A percentile compares a stretch with the other conserved stretches of the same genome.
Evolutionary conservation across 2,113 vertebrate species (phyloP).

Genomic region (Cricetomys ansorgei): DNA sequence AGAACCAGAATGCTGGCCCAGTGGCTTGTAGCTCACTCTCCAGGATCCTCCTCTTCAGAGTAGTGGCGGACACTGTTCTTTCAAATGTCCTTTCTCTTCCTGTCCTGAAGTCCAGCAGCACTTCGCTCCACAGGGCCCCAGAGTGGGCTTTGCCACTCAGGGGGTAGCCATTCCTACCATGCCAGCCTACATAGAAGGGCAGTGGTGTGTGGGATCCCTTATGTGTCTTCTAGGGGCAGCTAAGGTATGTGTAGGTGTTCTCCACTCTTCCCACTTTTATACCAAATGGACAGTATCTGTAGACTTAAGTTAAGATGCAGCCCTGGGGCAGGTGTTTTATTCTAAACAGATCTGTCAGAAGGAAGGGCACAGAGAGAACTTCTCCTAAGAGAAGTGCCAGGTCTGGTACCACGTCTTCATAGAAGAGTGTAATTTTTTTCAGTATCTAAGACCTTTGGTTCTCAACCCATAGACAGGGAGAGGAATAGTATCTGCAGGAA

Average conservation of each 20-base stretch:
- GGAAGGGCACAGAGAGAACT: background rate
- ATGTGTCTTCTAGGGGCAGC: background rate
- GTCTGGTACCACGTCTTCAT: background rate
- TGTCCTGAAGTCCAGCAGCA: background rate
- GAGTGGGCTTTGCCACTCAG: background rate
- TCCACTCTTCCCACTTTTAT: slow-evolving; percentile 10
- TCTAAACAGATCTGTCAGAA: background rate
- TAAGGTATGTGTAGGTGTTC: slow-evolving; percentile 26
- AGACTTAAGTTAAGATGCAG: background rate
- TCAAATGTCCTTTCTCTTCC: background rate
- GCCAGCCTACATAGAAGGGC: background rate
- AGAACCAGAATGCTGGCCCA: background rate
- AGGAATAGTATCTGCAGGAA: background rate
- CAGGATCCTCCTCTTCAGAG: background rate
- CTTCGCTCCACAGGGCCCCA: background rate
- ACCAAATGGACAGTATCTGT: background rate
- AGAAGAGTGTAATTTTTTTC: too few relatives aligned
- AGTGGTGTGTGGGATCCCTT: background rate
- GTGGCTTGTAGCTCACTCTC: background rate
- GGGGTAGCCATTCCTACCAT: background rate
- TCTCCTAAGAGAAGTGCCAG: background rate
- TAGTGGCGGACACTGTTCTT: background rate
- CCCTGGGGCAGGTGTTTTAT: background rate
- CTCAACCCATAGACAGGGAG: background rate
- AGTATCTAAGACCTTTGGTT: background rate